Evolutionary conservation across 2,888 invertebrate species (phyloP).

Genomic region (Apamea anceps): DNA sequence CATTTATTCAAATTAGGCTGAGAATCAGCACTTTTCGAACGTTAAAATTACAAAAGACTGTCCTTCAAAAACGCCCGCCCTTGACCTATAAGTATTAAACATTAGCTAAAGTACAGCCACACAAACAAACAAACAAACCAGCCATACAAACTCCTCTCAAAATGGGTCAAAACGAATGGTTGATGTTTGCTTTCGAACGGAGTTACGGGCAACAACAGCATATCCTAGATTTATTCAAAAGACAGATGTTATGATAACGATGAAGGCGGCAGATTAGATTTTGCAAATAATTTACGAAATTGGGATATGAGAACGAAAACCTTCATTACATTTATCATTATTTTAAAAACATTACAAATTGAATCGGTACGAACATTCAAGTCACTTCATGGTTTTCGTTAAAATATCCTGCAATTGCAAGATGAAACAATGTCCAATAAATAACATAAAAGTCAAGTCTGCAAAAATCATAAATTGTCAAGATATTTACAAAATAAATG

Average conservation of each 20-base stretch:
- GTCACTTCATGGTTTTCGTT: neutral
- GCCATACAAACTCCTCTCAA: neutral
- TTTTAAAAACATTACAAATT: neutral
- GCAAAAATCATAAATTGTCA: neutral
- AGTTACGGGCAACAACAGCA: neutral
- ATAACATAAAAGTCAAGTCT: constrained; percentile 5
- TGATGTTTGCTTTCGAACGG: neutral
- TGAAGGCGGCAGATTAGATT: neutral
- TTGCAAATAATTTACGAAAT: neutral
- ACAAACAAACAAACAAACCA: no score
- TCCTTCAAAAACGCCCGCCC: no score
- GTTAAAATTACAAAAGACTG: no score
- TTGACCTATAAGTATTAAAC: neutral
- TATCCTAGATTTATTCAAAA: neutral
- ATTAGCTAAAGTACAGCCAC: neutral
- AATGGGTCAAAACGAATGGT: neutral
- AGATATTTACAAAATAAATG: constrained; percentile 21
- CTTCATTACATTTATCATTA: neutral
- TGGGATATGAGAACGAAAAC: neutral
- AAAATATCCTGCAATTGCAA: neutral
- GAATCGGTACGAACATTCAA: neutral
- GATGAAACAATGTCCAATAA: constrained; percentile 6
- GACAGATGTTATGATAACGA: neutral
- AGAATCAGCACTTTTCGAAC: no score
- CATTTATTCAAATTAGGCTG: no score